Evolutionary conservation across 1,140 invertebrate species (phyloP).

Genomic region (Nomia melanderi): DNA sequence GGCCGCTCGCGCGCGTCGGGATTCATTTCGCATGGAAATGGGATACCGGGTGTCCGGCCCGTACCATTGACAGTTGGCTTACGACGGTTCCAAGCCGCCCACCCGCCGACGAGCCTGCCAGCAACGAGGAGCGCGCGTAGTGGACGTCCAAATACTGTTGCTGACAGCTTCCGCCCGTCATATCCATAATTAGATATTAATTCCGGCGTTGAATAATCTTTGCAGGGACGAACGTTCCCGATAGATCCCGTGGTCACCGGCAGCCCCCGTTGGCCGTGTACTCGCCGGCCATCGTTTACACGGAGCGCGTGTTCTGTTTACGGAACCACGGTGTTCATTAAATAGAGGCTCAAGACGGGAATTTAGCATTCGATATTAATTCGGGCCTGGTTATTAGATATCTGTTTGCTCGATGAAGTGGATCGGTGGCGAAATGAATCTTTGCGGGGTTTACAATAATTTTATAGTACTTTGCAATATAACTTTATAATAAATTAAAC

Average conservation of each 20-base stretch:
- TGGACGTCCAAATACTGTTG: constrained; percentile 36
- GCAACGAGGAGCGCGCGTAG: background rate
- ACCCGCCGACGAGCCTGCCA: background rate
- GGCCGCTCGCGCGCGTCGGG: constrained; percentile 43
- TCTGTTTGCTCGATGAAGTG: background rate
- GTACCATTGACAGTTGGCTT: constrained; percentile 2
- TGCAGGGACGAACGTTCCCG: constrained; percentile 27
- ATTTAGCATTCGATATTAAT: background rate
- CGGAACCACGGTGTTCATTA: background rate
- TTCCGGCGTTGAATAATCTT: constrained; percentile 41
- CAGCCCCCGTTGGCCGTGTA: background rate
- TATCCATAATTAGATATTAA: constrained; percentile 50
- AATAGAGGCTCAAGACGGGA: background rate
- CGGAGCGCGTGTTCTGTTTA: background rate
- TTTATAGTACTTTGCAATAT: too few relatives aligned
- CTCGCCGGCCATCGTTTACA: background rate
- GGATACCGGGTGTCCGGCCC: constrained; percentile 40
- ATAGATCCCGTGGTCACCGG: constrained; percentile 3
- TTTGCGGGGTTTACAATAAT: too few relatives aligned
- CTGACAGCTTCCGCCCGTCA: constrained; percentile 42
- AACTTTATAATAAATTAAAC: too few relatives aligned
- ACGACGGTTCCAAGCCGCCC: background rate
- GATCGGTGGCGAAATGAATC: too few relatives aligned
- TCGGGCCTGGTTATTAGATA: background rate
- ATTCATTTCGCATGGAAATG: constrained; percentile 69